These are phyloP conservation scores for Chrysotoxum bicinctum DNA, from an alignment of 2,888 invertebrate species.

Conservation along the genomic window DNA sequence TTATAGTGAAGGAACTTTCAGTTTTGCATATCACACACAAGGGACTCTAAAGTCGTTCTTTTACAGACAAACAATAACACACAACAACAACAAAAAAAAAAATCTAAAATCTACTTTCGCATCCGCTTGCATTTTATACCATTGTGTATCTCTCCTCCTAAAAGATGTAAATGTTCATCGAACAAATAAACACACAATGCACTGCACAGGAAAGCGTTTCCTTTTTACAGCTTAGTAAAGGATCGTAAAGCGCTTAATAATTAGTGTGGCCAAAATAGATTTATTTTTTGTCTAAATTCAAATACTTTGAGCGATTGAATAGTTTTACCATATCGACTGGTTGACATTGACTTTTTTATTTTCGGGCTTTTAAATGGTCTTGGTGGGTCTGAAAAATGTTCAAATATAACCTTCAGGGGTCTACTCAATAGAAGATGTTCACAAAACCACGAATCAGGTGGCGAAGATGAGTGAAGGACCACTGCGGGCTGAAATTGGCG, in stretches of 20 bases:
- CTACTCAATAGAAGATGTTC: too few relatives aligned
- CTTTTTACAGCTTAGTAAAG: constrained; percentile 1
- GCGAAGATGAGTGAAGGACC: too few relatives aligned
- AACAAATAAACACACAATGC: constrained; percentile 47
- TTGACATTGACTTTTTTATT: too few relatives aligned
- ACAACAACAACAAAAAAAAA: neutral
- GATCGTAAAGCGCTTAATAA: constrained; percentile 26
- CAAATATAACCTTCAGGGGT: too few relatives aligned
- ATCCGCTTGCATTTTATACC: constrained; percentile 25
- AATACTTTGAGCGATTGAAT: too few relatives aligned
- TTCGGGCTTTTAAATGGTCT: too few relatives aligned
- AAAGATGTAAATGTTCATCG: constrained; percentile 46
- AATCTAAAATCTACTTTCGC: constrained; percentile 12
- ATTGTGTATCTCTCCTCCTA: constrained; percentile 37
- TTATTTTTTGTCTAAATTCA: neutral
- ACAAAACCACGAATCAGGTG: too few relatives aligned
- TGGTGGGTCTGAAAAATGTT: too few relatives aligned
- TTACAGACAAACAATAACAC: neutral
- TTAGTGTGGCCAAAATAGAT: neutral
- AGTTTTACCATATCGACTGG: too few relatives aligned
- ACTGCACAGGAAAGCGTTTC: constrained; percentile 43
- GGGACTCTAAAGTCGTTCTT: neutral
- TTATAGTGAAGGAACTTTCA: constrained; percentile 44
- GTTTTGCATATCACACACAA: constrained; percentile 35
- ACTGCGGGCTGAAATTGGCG: too few relatives aligned